Base-by-base conservation (phyloP, 2,888 invertebrate genomes). In the Epirrhoe tristata region DNA sequence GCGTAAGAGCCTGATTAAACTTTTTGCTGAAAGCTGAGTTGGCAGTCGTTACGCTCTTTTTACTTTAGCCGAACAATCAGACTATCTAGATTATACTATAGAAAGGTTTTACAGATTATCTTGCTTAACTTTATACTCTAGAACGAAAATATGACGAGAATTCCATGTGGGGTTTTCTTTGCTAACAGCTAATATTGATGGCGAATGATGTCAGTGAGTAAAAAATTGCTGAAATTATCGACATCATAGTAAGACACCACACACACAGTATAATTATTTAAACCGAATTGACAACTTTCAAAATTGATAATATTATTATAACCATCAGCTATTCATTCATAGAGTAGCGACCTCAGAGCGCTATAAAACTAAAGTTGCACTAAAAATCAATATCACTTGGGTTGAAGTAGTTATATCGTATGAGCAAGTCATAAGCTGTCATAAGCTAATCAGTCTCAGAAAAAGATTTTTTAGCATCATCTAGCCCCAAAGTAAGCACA, bases 1-100 rank as follows among this genome's bases (percentile, higher is more conserved):
- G 58, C 32, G 58, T 39, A 17, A 59, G 36, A 51, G 46, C 39
- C 57, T 64, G 57, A 67, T 61, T 67, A 64, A 67, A 61, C 57
- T 64, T 67, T 67, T 67, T 64, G 51, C 43, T 59, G 58, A 59
- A 67, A 52, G 46, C 55, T 24, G 36, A 63, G 51, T 52, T 52
- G n/a, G 48, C 24, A 48, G 39, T 48, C 57, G 54, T 61, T 61
- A 64, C n/a, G 43, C 34, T 48, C 48, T 62, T 60, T 58, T 58
- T 63, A 53, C 58, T 65, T 48, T 43, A 34, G 39, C 36, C 46
- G 5, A 32, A 34, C 39, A 43, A 43, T 43, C 12, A 43, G 12
- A 10, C 39, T 43, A 43, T 43, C 39, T 43, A 10, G 7, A 36
- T 3, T 10, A 43, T 0, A 12, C 0, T 43, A 24, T 12, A 12